phyloP scores from a whole-genome alignment of 2,888 invertebrate species.

The Callinectes sapidus region DNA sequence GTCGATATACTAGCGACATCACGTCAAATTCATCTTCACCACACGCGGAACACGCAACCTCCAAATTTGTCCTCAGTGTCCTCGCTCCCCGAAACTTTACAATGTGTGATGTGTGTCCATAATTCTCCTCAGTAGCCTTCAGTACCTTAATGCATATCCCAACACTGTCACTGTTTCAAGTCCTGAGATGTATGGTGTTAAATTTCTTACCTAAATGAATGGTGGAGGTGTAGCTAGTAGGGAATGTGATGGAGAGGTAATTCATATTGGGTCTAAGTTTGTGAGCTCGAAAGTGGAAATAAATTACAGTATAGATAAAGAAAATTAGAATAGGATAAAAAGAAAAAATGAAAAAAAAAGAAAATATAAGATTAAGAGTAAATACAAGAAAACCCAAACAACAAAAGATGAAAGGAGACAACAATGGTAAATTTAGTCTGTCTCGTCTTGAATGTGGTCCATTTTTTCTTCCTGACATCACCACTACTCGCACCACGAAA shows the following conservation, averaged over 20 bases:
- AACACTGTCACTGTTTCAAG: background rate
- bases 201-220: background rate
- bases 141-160: background rate
- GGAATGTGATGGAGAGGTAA: background rate
- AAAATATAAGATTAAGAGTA: background rate
- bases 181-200: background rate
- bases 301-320: background rate
- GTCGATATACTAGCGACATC: background rate
- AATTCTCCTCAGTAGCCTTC: background rate
- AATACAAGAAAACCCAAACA: background rate
- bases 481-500: too few relatives aligned
- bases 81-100: background rate
- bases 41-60: background rate
- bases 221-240: background rate
- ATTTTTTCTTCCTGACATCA: background rate
- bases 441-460: background rate
- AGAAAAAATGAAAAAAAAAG: too few relatives aligned
- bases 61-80: background rate
- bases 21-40: background rate
- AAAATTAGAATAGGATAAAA: background rate
- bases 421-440: background rate
- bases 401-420: too few relatives aligned
- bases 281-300: background rate
- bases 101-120: background rate
- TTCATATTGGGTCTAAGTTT: background rate